Conservation (phyloP, 2,113 vertebrate species). For the Myotis lucifugus region DNA sequence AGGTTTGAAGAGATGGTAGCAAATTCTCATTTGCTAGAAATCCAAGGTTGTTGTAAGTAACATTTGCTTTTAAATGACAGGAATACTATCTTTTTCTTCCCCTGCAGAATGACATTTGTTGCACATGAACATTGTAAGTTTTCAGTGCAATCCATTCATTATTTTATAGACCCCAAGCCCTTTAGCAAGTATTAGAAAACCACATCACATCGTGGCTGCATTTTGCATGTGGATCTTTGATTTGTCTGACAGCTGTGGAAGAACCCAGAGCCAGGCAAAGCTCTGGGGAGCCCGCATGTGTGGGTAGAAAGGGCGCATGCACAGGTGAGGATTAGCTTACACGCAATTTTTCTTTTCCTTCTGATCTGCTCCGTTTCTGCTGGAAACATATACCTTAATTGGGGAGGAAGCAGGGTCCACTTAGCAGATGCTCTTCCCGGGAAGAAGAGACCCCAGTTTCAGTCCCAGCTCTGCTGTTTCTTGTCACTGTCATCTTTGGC, state of each 20-base stretch:
- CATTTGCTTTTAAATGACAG: background rate
- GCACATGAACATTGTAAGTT: conserved; percentile 55
- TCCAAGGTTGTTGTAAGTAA: background rate
- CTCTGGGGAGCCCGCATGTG: background rate
- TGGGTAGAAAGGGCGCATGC: background rate
- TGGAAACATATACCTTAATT: background rate
- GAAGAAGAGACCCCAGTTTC: background rate
- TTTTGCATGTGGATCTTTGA: conserved; percentile 54
- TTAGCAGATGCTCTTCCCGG: background rate
- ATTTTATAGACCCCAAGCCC: conserved; percentile 59
- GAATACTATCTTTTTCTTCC: background rate
- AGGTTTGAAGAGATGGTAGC: background rate
- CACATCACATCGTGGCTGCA: background rate
- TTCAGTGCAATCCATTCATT: conserved; percentile 47
- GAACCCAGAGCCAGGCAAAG: background rate
- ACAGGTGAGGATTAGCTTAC: background rate
- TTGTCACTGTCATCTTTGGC: background rate
- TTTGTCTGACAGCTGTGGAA: conserved; percentile 58
- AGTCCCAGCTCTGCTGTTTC: background rate
- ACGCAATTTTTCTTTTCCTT: background rate
- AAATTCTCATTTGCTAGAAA: background rate
- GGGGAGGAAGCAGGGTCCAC: background rate
- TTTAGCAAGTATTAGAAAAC: conserved; percentile 60
- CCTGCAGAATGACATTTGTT: conserved; percentile 43
- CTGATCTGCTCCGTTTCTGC: background rate